These are phyloP conservation scores for Acanthurus tractus DNA, from an alignment of 2,797 vertebrate species.

Conservation along the genomic window DNA sequence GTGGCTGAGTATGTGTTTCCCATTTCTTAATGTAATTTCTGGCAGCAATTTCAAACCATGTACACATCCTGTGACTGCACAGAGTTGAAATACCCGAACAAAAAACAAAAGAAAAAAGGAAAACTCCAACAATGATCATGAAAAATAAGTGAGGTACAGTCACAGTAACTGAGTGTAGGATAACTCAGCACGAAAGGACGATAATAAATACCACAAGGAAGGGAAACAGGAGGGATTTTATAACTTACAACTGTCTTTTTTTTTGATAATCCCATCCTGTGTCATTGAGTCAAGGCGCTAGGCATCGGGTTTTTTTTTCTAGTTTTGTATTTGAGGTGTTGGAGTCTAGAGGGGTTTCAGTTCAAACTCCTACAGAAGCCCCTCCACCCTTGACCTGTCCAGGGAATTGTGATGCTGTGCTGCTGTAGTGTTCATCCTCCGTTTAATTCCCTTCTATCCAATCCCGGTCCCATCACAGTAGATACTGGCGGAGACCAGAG, in stretches of 20 bases:
- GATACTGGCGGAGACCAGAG: slow-evolving; percentile 29
- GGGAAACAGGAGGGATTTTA: slow-evolving; percentile 52
- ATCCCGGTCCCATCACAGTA: slow-evolving; percentile 26
- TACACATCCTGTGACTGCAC: slow-evolving; percentile 37
- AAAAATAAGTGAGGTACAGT: slow-evolving; percentile 65
- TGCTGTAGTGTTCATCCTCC: slow-evolving; percentile 36
- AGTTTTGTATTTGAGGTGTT: slow-evolving; percentile 58
- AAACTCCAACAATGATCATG: slow-evolving; percentile 29
- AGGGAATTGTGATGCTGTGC: slow-evolving; percentile 38
- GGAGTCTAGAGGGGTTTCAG: slow-evolving; percentile 41
- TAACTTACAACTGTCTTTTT: slow-evolving; percentile 21
- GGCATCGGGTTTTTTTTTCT: slow-evolving; percentile 47
- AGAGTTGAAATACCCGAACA: slow-evolving; percentile 14
- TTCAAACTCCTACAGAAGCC: slow-evolving; percentile 46
- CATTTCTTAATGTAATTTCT: slow-evolving; percentile 8
- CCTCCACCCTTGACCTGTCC: slow-evolving; percentile 48
- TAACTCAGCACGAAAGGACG: slow-evolving; percentile 58
- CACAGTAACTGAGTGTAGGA: slow-evolving; percentile 65
- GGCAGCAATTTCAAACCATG: slow-evolving; percentile 24
- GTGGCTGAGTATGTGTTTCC: slow-evolving; percentile 41
- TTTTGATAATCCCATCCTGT: slow-evolving; percentile 47
- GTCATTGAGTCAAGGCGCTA: slow-evolving; percentile 43
- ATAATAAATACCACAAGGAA: slow-evolving; percentile 75
- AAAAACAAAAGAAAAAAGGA: slow-evolving; percentile 25
- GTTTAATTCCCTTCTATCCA: slow-evolving; percentile 30